These are phyloP conservation scores for Natator depressus DNA, from an alignment of 2,113 vertebrate genomes.

Conservation along the genomic window DNA sequence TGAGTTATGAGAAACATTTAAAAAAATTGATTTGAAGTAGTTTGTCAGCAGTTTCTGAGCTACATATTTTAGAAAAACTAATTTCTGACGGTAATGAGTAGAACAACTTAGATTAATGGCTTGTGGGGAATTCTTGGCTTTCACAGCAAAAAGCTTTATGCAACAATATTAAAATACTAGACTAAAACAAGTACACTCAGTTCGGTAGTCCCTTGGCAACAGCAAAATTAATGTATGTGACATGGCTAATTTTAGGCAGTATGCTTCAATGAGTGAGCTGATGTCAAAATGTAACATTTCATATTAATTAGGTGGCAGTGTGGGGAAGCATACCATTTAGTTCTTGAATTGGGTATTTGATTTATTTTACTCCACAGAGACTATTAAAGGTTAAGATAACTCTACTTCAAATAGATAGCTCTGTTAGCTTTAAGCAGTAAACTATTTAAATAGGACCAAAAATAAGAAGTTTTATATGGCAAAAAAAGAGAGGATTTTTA, in stretches of 20 bases:
- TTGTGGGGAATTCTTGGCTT: slow-evolving; percentile 55
- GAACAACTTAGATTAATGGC: slow-evolving; percentile 53
- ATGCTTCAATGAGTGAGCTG: slow-evolving; percentile 34
- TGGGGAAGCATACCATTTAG: slow-evolving; percentile 3
- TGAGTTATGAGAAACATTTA: slow-evolving; percentile 16
- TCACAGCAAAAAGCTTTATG: slow-evolving; percentile 20
- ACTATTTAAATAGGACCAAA: not conserved
- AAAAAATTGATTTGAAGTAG: slow-evolving; percentile 14
- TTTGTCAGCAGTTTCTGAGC: slow-evolving; percentile 61
- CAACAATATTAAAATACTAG: slow-evolving; percentile 32
- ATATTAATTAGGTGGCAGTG: slow-evolving; percentile 42
- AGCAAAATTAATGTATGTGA: slow-evolving; percentile 11
- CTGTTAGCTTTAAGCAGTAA: not conserved
- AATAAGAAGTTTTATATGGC: not conserved
- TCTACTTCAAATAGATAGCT: not conserved
- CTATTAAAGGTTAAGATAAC: not conserved
- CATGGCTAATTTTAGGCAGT: slow-evolving; percentile 54
- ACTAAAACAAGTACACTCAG: slow-evolving; percentile 22
- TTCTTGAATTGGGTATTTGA: not conserved
- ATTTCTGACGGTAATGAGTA: slow-evolving; percentile 42
- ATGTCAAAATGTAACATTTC: slow-evolving; percentile 27
- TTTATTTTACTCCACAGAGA: slow-evolving; percentile 33
- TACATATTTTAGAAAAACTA: slow-evolving; percentile 42
- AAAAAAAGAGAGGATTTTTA: not conserved
- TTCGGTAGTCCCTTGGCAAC: slow-evolving; percentile 31